These are phyloP conservation scores for Onychomys arenicola DNA, from an alignment of 2,797 vertebrate genomes.

Conservation along the genomic window DNA sequence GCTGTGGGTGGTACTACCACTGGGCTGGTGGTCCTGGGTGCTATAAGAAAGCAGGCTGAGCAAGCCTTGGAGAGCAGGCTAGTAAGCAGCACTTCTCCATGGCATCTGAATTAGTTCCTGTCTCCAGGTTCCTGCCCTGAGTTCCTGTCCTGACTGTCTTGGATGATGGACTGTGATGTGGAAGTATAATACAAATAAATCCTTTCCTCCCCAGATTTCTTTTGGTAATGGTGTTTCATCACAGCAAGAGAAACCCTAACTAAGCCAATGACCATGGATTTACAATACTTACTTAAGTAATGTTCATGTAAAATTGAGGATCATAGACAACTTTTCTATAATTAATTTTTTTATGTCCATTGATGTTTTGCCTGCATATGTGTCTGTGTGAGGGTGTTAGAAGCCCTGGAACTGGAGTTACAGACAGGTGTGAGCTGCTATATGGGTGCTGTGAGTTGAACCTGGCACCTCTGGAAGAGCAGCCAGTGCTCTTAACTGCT, in stretches of 20 bases:
- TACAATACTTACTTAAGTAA: not conserved
- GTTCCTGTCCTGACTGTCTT: not conserved
- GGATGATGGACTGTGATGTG: not conserved
- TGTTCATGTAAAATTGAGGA: not conserved
- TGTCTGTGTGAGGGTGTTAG: not conserved
- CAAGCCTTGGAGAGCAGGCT: not conserved
- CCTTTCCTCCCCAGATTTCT: not conserved
- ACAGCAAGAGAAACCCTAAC: not conserved
- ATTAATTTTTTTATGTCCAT: not conserved
- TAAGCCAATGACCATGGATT: not conserved
- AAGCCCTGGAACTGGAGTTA: not conserved
- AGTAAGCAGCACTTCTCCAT: not conserved
- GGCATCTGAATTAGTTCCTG: not conserved
- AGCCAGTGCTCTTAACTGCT: not conserved
- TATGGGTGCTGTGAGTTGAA: not conserved
- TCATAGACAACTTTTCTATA: not conserved
- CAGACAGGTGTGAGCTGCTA: not conserved
- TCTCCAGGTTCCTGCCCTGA: not conserved
- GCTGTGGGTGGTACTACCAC: too few species aligned
- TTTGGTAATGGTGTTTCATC: not conserved
- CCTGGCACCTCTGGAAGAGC: not conserved
- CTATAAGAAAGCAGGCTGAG: not conserved
- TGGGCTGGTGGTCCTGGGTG: not conserved
- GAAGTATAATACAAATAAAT: not conserved
- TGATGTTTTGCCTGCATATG: not conserved